Conservation (phyloP, 2,888 invertebrate species). For the Phlogophora meticulosa region DNA sequence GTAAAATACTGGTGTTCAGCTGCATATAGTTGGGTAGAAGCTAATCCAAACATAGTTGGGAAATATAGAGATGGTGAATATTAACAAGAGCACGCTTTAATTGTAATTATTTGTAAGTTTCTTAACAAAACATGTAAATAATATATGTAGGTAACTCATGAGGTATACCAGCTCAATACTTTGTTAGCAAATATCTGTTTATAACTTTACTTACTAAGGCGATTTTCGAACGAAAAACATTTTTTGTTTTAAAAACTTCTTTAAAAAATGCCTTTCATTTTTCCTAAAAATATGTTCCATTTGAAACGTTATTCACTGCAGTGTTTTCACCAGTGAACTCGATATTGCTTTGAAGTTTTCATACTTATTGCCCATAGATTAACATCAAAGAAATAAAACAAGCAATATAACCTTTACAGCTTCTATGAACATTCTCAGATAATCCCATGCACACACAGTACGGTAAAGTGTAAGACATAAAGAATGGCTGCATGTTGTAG, state of each 20-base stretch:
- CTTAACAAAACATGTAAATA: too few species aligned
- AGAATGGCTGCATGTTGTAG: slow-evolving; percentile 16
- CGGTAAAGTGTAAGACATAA: background rate
- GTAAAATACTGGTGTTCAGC: too few species aligned
- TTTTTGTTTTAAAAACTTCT: background rate
- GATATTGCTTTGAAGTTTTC: slow-evolving; percentile 6
- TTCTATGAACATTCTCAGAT: slow-evolving; percentile 4
- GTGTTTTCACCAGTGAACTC: background rate
- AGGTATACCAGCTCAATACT: too few species aligned
- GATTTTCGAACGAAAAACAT: background rate
- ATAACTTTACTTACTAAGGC: background rate
- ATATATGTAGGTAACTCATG: too few species aligned
- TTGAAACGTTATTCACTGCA: slow-evolving; percentile 15
- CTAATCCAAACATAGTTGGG: too few species aligned
- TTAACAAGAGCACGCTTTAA: too few species aligned
- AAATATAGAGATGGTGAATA: too few species aligned
- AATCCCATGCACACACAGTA: slow-evolving; percentile 1
- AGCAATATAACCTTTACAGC: background rate
- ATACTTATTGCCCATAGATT: background rate
- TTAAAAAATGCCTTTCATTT: slow-evolving; percentile 14
- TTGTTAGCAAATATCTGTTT: slow-evolving; percentile 4
- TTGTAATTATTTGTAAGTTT: too few species aligned
- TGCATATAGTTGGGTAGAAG: too few species aligned
- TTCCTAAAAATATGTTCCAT: background rate
- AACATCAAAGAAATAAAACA: slow-evolving; percentile 13